Evolutionary conservation across 2,113 vertebrate genomes (phyloP).

Genomic region (Micronycteris hirsuta): DNA sequence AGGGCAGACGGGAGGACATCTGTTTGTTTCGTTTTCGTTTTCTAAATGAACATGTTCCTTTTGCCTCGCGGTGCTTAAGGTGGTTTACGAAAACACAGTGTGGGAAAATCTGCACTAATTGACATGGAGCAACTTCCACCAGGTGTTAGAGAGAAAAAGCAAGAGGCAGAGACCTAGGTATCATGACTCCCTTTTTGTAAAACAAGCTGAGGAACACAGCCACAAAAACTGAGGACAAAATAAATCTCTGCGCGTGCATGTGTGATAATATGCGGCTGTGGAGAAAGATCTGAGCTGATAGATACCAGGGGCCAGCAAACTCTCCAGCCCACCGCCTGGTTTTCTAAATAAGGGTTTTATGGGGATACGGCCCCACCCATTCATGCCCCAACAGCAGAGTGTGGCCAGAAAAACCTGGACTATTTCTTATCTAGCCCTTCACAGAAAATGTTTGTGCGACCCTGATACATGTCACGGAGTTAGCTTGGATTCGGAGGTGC

Average conservation of each 20-base stretch:
- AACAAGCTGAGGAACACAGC: neutral
- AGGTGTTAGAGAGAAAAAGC: neutral
- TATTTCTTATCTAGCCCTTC: neutral
- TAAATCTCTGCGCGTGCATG: accelerated
- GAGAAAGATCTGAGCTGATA: neutral
- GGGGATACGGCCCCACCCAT: neutral
- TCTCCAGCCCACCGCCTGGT: neutral
- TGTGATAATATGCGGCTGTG: neutral
- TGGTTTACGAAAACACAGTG: neutral
- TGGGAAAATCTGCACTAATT: neutral
- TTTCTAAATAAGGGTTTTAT: neutral
- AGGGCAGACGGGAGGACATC: neutral
- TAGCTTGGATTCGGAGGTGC: neutral
- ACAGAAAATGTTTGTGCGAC: neutral
- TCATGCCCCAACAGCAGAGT: neutral
- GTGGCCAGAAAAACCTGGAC: neutral
- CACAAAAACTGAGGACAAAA: neutral
- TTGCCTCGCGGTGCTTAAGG: no score
- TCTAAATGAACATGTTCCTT: accelerated
- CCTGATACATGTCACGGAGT: accelerated
- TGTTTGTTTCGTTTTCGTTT: neutral
- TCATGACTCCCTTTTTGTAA: neutral
- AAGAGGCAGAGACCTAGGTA: neutral
- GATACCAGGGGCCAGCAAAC: accelerated
- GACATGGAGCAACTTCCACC: neutral